Conservation (phyloP, 2,888 invertebrate species). For the Saturnia japonica region DNA sequence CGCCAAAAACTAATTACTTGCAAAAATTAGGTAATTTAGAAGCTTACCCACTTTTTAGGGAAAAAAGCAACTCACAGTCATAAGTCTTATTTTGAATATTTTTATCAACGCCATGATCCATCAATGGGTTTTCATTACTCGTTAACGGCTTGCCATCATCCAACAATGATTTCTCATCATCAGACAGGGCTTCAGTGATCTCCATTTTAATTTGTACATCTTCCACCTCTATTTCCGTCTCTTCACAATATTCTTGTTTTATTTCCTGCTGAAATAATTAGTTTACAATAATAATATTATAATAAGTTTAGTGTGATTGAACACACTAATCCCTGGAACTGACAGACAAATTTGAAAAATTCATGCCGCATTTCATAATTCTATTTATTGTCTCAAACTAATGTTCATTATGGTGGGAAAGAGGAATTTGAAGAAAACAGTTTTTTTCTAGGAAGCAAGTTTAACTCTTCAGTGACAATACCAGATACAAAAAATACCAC, state of each 20-base stretch:
- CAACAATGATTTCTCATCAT: slow-evolving; percentile 15
- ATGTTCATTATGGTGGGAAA: no score
- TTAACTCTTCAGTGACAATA: no score
- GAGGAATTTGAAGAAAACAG: no score
- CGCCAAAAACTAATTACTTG: background rate
- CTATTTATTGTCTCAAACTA: no score
- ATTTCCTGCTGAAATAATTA: background rate
- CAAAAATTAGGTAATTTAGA: background rate
- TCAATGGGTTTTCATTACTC: slow-evolving; percentile 2
- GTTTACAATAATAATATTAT: background rate
- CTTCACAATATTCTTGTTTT: background rate
- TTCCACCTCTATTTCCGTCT: background rate
- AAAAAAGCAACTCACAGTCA: slow-evolving; percentile 1
- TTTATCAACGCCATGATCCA: background rate
- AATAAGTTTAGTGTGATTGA: no score
- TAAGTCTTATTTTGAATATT: background rate
- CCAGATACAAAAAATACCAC: no score
- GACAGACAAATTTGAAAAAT: no score
- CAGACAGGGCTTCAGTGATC: background rate
- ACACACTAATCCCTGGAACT: no score
- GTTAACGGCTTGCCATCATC: slow-evolving; percentile 32
- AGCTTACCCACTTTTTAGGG: background rate
- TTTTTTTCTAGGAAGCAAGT: no score
- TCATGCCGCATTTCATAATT: no score
- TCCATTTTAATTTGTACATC: slow-evolving; percentile 2